phyloP scores from a whole-genome alignment of 2,888 invertebrate genomes.

The Muscina levida region DNA sequence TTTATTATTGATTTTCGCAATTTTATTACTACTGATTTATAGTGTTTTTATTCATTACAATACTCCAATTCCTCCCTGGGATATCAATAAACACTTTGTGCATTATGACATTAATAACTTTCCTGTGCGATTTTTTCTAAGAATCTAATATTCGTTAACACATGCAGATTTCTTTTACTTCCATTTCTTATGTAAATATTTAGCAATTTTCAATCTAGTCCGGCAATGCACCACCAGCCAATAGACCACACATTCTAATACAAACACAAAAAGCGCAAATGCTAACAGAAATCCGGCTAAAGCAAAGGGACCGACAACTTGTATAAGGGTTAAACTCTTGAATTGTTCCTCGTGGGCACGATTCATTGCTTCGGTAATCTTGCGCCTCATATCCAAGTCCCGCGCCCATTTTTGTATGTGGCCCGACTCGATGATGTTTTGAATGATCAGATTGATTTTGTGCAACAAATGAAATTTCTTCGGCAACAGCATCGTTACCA shows the following conservation, averaged over 20 bases:
- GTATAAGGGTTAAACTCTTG: conserved; percentile 70
- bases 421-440: conserved; percentile 77
- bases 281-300: conserved; percentile 68
- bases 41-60: too few relatives aligned
- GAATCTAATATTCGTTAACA: too few relatives aligned
- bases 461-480: conserved; percentile 77
- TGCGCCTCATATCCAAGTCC: conserved; percentile 74
- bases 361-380: conserved; percentile 71
- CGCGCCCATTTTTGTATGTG: conserved; percentile 78
- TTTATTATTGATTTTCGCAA: too few relatives aligned
- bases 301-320: conserved; percentile 73
- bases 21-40: too few relatives aligned
- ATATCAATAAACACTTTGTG: too few relatives aligned
- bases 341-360: conserved; percentile 69
- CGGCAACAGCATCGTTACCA: conserved; percentile 76
- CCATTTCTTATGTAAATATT: conserved; percentile 69
- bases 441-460: conserved; percentile 77
- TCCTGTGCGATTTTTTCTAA: too few relatives aligned
- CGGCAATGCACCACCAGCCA: conserved; percentile 65
- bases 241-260: conserved; percentile 68
- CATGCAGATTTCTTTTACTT: too few relatives aligned
- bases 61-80: too few relatives aligned
- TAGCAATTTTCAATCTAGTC: conserved; percentile 68
- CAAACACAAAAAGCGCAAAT: conserved; percentile 67
- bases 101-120: too few relatives aligned